These are phyloP conservation scores for Apis dorsata DNA, from an alignment of 1,140 invertebrate species.

Conservation along the genomic window DNA sequence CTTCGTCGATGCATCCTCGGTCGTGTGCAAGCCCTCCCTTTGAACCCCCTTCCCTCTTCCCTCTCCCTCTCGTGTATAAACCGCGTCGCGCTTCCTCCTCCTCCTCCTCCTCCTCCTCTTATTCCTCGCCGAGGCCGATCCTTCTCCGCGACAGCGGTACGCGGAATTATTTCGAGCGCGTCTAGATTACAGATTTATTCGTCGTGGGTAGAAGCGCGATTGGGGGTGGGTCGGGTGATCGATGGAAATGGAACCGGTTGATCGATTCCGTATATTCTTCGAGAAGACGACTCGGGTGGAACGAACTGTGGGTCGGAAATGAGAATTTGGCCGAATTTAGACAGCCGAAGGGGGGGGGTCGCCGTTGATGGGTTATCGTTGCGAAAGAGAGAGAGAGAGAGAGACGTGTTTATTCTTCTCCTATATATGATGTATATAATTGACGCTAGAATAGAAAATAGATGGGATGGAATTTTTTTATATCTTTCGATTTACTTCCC, in stretches of 20 bases:
- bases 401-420: no score
- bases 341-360: no score
- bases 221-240: constrained; percentile 28
- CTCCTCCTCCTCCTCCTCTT: background rate
- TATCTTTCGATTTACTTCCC: background rate
- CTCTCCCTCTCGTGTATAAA: background rate
- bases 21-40: background rate
- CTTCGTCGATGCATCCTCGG: constrained; percentile 19
- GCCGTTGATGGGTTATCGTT: no score
- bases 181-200: constrained; percentile 47
- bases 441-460: no score
- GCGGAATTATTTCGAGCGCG: constrained; percentile 56
- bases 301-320: background rate
- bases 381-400: no score
- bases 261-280: constrained; percentile 43
- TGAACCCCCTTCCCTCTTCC: background rate
- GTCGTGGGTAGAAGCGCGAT: background rate
- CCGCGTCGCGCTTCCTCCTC: constrained; percentile 1
- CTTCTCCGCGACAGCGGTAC: constrained; percentile 17
- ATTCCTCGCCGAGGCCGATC: background rate
- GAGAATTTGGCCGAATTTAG: background rate
- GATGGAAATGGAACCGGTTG: constrained; percentile 30
- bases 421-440: no score
- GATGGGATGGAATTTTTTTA: no score
- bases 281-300: background rate